A percentile compares a stretch with the other conserved stretches of the same genome.
Evolutionary conservation across 2,797 vertebrate species (phyloP).

Genomic region (Lacerta bilineata): DNA sequence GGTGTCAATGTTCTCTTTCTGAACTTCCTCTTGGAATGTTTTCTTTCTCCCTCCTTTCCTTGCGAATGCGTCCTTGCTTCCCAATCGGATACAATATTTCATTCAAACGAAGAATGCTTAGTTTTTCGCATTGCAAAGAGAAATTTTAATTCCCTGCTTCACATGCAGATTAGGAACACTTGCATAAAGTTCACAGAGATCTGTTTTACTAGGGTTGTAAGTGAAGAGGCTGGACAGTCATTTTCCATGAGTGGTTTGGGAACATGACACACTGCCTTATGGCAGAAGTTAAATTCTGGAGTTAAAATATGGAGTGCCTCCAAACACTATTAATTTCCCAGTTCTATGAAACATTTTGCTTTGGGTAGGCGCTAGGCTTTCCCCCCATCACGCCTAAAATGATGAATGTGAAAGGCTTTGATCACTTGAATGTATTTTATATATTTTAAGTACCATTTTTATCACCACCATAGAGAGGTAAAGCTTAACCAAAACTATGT

Average conservation of each 20-base stretch:
- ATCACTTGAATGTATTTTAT: neutral
- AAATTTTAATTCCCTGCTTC: neutral
- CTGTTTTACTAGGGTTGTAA: neutral
- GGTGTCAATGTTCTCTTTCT: too few species aligned
- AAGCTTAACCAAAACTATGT: conserved; percentile 11
- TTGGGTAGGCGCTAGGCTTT: neutral
- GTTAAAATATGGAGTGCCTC: neutral
- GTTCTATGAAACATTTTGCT: conserved; percentile 16
- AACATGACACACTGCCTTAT: neutral
- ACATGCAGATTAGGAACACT: conserved; percentile 26
- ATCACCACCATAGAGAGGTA: conserved; percentile 22
- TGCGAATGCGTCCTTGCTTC: conserved; percentile 7
- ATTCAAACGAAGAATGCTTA: conserved; percentile 13
- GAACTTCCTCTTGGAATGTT: conserved; percentile 39
- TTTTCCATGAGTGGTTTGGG: neutral
- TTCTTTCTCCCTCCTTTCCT: neutral
- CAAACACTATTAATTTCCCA: neutral
- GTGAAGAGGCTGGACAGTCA: neutral
- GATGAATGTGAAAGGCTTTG: neutral
- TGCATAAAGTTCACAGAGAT: neutral
- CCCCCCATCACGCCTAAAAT: neutral
- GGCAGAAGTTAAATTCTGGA: neutral
- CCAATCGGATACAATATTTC: neutral
- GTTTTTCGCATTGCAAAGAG: neutral
- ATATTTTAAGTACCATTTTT: neutral